Conservation (phyloP, 2,113 vertebrate species). For the Cygnus atratus region DNA sequence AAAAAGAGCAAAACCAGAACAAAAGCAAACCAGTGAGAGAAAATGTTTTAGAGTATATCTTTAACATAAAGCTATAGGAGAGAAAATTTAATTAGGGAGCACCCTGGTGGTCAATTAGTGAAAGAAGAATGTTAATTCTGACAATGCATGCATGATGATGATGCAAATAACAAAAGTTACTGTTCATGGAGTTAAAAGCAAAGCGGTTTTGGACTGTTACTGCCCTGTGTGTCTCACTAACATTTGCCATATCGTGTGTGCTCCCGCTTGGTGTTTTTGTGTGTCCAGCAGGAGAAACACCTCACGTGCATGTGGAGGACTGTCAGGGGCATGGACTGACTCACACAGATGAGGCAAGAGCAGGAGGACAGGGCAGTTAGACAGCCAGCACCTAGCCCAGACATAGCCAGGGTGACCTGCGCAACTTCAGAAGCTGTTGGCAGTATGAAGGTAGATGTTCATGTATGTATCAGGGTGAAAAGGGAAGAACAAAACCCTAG, state of each 20-base stretch:
- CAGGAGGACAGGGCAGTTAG: neutral
- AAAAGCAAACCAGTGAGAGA: neutral
- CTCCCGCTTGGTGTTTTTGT: neutral
- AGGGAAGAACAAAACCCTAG: neutral
- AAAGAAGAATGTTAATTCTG: neutral
- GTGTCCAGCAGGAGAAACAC: neutral
- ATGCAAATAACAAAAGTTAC: neutral
- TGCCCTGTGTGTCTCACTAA: neutral
- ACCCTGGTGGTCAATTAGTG: neutral
- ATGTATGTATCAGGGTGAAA: neutral
- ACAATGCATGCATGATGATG: neutral
- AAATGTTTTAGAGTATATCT: neutral
- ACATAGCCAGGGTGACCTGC: neutral
- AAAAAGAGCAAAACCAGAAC: neutral
- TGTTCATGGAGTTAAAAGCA: neutral
- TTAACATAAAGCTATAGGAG: neutral
- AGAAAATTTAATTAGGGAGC: slow-evolving; percentile 32
- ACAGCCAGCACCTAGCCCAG: neutral
- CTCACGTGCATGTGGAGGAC: no score
- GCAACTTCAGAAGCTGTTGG: neutral
- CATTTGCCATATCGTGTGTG: accelerated
- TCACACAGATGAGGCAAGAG: neutral
- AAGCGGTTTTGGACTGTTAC: neutral
- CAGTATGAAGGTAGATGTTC: neutral
- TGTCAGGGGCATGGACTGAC: neutral